Evolutionary conservation across 2,797 vertebrate species (phyloP).

Genomic region (Melanotaenia maccullochi): DNA sequence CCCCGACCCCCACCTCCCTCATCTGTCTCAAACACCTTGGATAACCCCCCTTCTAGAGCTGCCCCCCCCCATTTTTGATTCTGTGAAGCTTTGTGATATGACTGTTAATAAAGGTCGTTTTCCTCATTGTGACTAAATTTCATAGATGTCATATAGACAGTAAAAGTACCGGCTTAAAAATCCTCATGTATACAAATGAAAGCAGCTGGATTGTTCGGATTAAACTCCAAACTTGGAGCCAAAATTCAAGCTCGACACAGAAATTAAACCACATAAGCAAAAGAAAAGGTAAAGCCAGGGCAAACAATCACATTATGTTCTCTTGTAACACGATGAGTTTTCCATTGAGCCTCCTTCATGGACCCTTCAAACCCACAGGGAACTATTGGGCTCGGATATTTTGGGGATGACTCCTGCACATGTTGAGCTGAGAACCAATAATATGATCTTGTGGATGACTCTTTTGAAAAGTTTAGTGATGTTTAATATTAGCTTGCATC

Average conservation of each 20-base stretch:
- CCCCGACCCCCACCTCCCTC: conserved; percentile 63
- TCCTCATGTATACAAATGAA: conserved; percentile 5
- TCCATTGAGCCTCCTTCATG: conserved; percentile 4
- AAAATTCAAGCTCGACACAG: not conserved
- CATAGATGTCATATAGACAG: conserved; percentile 45
- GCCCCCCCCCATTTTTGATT: conserved; percentile 17
- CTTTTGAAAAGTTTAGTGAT: not conserved
- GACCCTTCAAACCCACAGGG: conserved; percentile 5
- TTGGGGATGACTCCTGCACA: conserved; percentile 13
- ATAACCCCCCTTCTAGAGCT: conserved; percentile 69
- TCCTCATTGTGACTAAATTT: conserved; percentile 28
- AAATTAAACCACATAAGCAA: not conserved
- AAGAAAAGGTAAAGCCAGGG: not conserved
- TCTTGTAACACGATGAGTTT: conserved; percentile 6
- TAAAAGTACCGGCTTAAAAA: conserved; percentile 4
- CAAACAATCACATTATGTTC: not conserved
- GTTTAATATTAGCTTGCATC: not conserved
- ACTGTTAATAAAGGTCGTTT: conserved; percentile 37
- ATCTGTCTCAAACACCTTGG: conserved; percentile 81
- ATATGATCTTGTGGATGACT: not conserved
- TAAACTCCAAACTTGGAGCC: not conserved
- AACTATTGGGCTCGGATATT: conserved; percentile 1
- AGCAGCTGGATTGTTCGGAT: conserved; percentile 2
- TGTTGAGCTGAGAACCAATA: not conserved
- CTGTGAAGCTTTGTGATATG: conserved; percentile 47